Evolutionary conservation across 2,888 invertebrate genomes (phyloP), one percentile per base, ranked within the genome.

Genomic region (Cynaeus angustus): DNA sequence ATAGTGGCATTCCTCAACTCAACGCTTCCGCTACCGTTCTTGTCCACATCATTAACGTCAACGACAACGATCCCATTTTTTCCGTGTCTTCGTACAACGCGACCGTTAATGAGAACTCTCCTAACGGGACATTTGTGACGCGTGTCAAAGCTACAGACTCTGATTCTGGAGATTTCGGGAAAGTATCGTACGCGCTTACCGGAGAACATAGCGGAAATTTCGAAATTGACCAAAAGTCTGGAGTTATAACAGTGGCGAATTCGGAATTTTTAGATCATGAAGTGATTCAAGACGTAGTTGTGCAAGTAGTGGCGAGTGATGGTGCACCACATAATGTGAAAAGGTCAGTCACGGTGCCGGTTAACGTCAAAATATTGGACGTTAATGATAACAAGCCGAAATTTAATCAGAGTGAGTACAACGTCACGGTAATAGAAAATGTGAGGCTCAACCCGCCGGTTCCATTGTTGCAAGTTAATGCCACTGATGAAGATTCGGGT

Each of bases 301-400:
- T 97, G 50, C 91, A 93, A 64, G 95, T 94, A 0, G 89, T 92
- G 71, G 97, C 96, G 0, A 91, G 88, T 52, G 97, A 97, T 79
- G 91, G 91, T 68, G 96, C 94, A 0, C 91, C 93, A 0, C 82
- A 88, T 0, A 89, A 91, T 52, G 86, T 91, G 0, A 89, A 91
- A 70, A 89, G 92, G 77, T 89, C 90, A 1, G 89, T 91, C n/a
- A 91, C 92, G 13, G 93, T 93, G 0, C 93, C 92, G 16, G 93
- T 95, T 1, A 89, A 92, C 79, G 90, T 96, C 45, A 91, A 91
- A 83, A 88, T 97, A 7, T 81, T 89, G 21, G 97, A 97, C 83
- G 90, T 94, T n/a, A 97, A 97, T 84, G 97, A 97, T 84, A 95
- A 97, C 85, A 86, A 91, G 0, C 97, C 97, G 0, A 86, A 90